Conservation (phyloP, 2,797 vertebrate species). For the Eulemur mongoz region DNA sequence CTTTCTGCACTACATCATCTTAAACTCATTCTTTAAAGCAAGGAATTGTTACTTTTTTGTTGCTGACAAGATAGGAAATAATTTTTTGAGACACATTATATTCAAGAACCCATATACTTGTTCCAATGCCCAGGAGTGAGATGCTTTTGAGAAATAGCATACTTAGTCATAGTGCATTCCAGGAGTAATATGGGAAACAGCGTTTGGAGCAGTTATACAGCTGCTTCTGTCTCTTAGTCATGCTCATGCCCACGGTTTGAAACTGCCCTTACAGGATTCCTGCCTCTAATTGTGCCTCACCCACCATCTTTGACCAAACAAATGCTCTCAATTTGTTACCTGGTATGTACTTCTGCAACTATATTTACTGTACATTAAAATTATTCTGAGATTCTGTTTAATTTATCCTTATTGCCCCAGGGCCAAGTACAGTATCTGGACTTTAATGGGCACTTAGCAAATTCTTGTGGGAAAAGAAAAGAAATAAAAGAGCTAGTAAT, state of each 20-base stretch:
- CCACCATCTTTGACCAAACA: background rate
- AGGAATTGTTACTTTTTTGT: constrained; percentile 51
- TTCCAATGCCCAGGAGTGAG: constrained; percentile 55
- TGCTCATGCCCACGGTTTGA: background rate
- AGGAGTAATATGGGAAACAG: constrained; percentile 26
- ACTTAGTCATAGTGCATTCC: constrained; percentile 32
- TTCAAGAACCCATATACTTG: constrained; percentile 39
- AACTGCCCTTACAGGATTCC: background rate
- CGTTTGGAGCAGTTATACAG: background rate
- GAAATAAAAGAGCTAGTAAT: background rate
- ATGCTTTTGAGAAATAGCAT: constrained; percentile 58
- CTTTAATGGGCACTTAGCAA: background rate
- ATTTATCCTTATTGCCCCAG: background rate
- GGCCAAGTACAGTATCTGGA: background rate
- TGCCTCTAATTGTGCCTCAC: background rate
- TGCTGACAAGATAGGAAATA: constrained; percentile 58
- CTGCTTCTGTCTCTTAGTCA: background rate
- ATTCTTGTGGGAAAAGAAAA: background rate
- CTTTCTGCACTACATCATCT: constrained; percentile 48
- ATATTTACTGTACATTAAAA: background rate
- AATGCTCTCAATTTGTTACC: background rate
- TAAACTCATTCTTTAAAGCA: constrained; percentile 53
- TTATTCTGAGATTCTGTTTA: background rate
- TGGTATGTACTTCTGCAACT: background rate
- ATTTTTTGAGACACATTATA: constrained; percentile 59